Evolutionary conservation across 2,888 invertebrate species (phyloP).

Genomic region (Rhogogaster chlorosoma): DNA sequence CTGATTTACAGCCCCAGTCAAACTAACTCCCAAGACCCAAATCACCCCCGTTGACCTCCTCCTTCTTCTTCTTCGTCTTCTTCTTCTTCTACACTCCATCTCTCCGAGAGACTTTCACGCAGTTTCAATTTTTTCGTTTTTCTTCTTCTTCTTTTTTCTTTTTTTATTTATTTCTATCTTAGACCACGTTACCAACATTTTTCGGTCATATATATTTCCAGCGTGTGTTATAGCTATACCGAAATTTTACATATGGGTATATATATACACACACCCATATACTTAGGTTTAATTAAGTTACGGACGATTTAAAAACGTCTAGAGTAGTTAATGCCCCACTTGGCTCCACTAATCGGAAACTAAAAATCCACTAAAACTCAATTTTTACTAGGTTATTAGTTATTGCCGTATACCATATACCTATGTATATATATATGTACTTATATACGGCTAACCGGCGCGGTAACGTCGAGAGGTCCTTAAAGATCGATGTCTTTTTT

Average conservation of each 20-base stretch:
- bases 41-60: slow-evolving; percentile 37
- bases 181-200: not conserved
- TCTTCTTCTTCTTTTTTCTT: too few relatives aligned
- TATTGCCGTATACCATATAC: not conserved
- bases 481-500: not conserved
- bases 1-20: slow-evolving; percentile 40
- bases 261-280: not conserved
- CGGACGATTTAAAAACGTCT: slow-evolving; percentile 33
- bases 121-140: too few relatives aligned
- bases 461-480: not conserved
- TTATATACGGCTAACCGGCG: too few relatives aligned
- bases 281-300: slow-evolving; percentile 36
- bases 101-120: not conserved
- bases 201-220: not conserved
- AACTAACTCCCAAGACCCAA: slow-evolving; percentile 38
- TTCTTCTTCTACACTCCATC: not conserved
- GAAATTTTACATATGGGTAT: not conserved
- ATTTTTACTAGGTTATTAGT: slow-evolving; percentile 24
- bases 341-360: slow-evolving; percentile 44
- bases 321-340: slow-evolving; percentile 31
- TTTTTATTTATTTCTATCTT: slow-evolving; percentile 5
- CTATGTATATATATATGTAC: not conserved
- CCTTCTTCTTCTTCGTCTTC: too few relatives aligned
- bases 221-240: not conserved
- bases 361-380: slow-evolving; percentile 42